These are phyloP conservation scores for Meliscaeva auricollis DNA, from an alignment of 2,888 invertebrate genomes.

Conservation along the genomic window DNA sequence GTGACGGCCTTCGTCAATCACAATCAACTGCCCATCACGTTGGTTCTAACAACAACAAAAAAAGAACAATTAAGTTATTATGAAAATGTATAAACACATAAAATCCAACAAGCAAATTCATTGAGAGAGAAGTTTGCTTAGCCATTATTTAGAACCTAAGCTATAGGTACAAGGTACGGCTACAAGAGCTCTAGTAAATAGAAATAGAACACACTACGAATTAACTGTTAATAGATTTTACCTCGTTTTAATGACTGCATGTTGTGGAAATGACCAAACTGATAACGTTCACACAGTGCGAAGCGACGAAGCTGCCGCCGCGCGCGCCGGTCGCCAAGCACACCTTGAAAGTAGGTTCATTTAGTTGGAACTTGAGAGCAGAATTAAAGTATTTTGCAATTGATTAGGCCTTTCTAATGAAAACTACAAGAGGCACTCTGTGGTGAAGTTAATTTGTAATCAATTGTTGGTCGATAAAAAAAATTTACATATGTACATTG, in stretches of 20 bases:
- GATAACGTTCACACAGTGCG: conserved; percentile 38
- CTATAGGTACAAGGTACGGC: neutral
- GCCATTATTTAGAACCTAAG: neutral
- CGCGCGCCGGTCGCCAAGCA: neutral
- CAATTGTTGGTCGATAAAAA: conserved; percentile 27
- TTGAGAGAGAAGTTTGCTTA: neutral
- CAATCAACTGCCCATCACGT: conserved; percentile 36
- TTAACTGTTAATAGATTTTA: conserved; percentile 53
- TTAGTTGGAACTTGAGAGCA: conserved; percentile 2
- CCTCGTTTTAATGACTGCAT: conserved; percentile 53
- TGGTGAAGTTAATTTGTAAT: conserved; percentile 39
- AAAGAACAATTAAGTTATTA: conserved; percentile 42
- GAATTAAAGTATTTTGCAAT: neutral
- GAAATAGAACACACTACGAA: conserved; percentile 22
- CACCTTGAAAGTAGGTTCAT: conserved; percentile 25
- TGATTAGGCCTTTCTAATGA: conserved; percentile 50
- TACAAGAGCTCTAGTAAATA: neutral
- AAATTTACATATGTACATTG: conserved; percentile 15
- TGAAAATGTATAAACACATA: too few relatives aligned
- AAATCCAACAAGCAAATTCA: neutral
- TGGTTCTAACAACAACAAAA: conserved; percentile 14
- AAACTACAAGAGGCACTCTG: conserved; percentile 25
- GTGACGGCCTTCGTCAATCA: conserved; percentile 58
- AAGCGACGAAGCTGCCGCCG: neutral
- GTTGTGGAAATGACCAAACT: conserved; percentile 39